Percentiles rank a stretch among this genome's conserved stretches.
These are phyloP conservation scores for Conopomorpha cramerella DNA, from an alignment of 1,140 invertebrate species.

Conservation along the genomic window DNA sequence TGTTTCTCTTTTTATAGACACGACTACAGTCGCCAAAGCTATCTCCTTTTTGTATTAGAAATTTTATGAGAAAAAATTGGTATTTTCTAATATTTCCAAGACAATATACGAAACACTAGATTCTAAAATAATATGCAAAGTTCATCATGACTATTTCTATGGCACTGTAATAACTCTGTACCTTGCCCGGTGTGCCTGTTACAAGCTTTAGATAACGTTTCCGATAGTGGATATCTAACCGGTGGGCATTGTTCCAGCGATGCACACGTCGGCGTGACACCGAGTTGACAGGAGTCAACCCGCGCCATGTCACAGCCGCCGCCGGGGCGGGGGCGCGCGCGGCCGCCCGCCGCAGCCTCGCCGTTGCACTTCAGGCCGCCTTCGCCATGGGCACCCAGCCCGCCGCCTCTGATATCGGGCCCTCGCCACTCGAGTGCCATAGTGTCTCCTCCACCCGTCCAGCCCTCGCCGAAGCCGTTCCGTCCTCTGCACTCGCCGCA, in stretches of 20 bases:
- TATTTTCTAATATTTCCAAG: too few species aligned
- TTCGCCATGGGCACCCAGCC: constrained; percentile 66
- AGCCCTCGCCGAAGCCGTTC: constrained; percentile 51
- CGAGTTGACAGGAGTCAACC: constrained; percentile 54
- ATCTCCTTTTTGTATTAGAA: too few species aligned
- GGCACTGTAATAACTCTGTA: too few species aligned
- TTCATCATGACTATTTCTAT: too few species aligned
- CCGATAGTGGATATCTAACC: too few species aligned
- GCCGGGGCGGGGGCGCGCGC: constrained; percentile 56
- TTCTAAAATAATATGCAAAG: too few species aligned
- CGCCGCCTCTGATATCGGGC: constrained; percentile 66
- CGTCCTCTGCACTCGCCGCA: constrained; percentile 60
- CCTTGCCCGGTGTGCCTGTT: too few species aligned
- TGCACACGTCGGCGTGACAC: constrained; percentile 54
- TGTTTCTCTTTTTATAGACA: too few species aligned
- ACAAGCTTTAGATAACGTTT: too few species aligned
- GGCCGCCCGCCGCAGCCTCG: constrained; percentile 45
- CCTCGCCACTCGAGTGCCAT: constrained; percentile 54
- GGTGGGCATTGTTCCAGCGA: constrained; percentile 58
- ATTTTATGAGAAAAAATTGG: too few species aligned
- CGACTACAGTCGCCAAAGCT: too few species aligned
- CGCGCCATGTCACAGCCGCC: constrained; percentile 63
- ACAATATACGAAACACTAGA: too few species aligned
- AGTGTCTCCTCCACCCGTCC: constrained; percentile 48
- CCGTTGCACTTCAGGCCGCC: constrained; percentile 65